Percentiles rank a stretch among this genome's conserved stretches.
phyloP scores from a whole-genome alignment of 2,797 vertebrate genomes.

The Lateolabrax maculatus region DNA sequence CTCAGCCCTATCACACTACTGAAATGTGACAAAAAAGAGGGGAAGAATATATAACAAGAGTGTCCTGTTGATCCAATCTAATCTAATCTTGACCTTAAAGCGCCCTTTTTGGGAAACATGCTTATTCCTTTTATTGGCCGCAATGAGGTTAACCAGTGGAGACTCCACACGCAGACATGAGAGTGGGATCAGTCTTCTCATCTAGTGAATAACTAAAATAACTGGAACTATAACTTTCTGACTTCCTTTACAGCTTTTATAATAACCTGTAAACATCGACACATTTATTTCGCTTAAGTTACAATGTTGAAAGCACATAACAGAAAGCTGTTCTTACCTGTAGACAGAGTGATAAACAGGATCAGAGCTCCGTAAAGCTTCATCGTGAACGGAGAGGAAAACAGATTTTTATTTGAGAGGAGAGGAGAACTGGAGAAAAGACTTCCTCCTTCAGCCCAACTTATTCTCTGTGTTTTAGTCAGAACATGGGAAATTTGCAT shows the following conservation, averaged over 20 bases:
- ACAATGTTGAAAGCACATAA: not conserved
- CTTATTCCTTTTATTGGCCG: too few species aligned
- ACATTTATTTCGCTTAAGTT: not conserved
- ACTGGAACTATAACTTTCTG: too few species aligned
- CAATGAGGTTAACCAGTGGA: too few species aligned
- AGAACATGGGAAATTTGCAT: slow-evolving; percentile 46
- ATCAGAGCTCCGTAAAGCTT: slow-evolving; percentile 47
- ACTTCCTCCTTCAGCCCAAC: not conserved
- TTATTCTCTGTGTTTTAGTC: not conserved
- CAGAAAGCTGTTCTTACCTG: slow-evolving; percentile 47
- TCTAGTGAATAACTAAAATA: too few species aligned
- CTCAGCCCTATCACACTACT: too few species aligned
- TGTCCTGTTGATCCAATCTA: too few species aligned
- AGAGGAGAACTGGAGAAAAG: not conserved
- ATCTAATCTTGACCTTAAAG: too few species aligned
- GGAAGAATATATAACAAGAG: too few species aligned
- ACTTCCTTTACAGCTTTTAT: not conserved
- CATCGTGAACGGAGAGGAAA: slow-evolving; percentile 46
- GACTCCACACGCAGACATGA: too few species aligned
- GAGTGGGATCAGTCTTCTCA: too few species aligned
- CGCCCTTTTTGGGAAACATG: too few species aligned
- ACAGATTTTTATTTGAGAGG: not conserved
- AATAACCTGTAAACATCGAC: not conserved
- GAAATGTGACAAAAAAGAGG: too few species aligned
- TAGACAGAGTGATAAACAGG: slow-evolving; percentile 55